These are phyloP conservation scores for Acrocyrtus sp. DNA, from an alignment of 2,888 invertebrate genomes.

Conservation along the genomic window DNA sequence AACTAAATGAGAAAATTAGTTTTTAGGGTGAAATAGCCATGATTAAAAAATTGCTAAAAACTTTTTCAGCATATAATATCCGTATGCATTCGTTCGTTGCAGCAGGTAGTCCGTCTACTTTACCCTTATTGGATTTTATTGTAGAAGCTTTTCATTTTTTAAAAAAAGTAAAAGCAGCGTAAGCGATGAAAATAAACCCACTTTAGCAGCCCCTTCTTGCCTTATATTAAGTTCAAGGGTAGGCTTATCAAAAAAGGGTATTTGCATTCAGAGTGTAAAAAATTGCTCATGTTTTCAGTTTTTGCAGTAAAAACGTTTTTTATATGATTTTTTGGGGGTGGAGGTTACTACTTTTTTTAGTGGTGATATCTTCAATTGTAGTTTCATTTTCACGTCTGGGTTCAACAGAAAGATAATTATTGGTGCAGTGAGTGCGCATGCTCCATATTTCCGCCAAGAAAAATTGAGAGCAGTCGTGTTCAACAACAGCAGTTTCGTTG, in stretches of 20 bases:
- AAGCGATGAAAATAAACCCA: no score
- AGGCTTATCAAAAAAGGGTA: no score
- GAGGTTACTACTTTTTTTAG: not conserved
- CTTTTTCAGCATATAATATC: not conserved
- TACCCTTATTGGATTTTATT: not conserved
- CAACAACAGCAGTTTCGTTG: conserved; percentile 8
- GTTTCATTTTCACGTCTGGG: not conserved
- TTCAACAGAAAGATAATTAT: conserved; percentile 12
- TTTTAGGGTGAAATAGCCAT: conserved; percentile 20
- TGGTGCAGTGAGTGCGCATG: conserved; percentile 40
- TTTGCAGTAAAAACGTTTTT: not conserved
- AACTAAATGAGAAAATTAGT: conserved; percentile 31
- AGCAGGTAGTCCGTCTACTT: not conserved
- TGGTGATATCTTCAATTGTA: conserved; percentile 1
- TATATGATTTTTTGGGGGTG: not conserved
- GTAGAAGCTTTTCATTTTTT: no score
- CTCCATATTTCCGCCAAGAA: conserved; percentile 44
- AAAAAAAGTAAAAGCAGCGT: no score
- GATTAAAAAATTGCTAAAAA: not conserved
- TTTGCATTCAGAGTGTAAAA: conserved; percentile 1
- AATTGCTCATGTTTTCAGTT: not conserved
- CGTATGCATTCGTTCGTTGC: not conserved
- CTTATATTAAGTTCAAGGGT: no score
- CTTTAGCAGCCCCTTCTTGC: no score
- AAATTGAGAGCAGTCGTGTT: conserved; percentile 42